Percentiles rank a stretch among this genome's conserved stretches.
Conservation (phyloP, 30 jellyfish, hydroid and myxozoan species). For the Mastigias papua region DNA sequence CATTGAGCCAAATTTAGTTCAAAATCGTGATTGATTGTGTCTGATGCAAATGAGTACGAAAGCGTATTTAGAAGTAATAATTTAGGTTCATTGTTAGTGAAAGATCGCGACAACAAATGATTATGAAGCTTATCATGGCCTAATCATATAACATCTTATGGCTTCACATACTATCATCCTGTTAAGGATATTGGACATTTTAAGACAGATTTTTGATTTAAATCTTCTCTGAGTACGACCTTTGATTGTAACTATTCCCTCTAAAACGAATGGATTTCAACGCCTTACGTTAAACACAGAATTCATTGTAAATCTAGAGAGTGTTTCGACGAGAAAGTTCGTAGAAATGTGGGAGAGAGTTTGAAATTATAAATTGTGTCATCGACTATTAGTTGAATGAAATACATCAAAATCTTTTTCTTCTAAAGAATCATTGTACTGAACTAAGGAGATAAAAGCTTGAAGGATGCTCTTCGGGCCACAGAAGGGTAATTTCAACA, state of each 20-base stretch:
- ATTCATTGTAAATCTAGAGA: not conserved
- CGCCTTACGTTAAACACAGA: not conserved
- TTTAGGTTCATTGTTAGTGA: not conserved
- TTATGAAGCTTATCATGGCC: not conserved
- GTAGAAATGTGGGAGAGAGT: too few relatives aligned
- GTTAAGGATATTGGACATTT: not conserved
- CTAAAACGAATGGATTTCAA: not conserved
- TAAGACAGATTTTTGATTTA: not conserved
- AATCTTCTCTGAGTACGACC: not conserved
- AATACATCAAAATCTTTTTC: too few relatives aligned
- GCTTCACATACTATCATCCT: not conserved
- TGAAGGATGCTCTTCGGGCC: too few relatives aligned
- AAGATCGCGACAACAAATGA: conserved; percentile 6
- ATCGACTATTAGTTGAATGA: too few relatives aligned
- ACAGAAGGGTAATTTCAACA: too few relatives aligned
- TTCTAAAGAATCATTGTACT: too few relatives aligned
- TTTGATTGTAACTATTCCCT: not conserved
- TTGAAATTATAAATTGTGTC: too few relatives aligned
- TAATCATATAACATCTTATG: not conserved
- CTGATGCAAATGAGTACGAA: not conserved
- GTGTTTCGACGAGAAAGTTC: not conserved
- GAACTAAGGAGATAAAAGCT: too few relatives aligned
- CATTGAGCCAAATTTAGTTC: not conserved
- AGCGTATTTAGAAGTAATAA: not conserved
- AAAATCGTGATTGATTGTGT: conserved; percentile 23